Percentiles rank a stretch among this genome's conserved stretches.
Evolutionary conservation across 2,797 vertebrate species (phyloP).

Genomic region (Danio kyathit): DNA sequence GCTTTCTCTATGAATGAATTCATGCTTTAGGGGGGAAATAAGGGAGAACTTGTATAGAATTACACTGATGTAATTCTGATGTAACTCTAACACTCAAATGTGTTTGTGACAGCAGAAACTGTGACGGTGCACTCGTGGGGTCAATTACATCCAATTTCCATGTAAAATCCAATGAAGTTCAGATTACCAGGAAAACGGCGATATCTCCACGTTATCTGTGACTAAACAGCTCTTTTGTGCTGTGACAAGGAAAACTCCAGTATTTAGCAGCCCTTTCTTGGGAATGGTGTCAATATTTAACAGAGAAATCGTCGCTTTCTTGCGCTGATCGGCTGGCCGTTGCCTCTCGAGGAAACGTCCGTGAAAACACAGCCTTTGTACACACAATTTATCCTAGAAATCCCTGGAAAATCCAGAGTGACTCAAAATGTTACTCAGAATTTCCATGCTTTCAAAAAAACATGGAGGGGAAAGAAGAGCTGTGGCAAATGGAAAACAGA

Average conservation of each 20-base stretch:
- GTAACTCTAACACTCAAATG: neutral
- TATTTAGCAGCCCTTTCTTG: conserved; percentile 36
- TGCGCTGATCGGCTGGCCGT: neutral
- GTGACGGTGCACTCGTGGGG: conserved; percentile 14
- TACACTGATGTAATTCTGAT: neutral
- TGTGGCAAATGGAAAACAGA: conserved; percentile 6
- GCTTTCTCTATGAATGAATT: neutral
- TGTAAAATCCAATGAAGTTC: conserved; percentile 41
- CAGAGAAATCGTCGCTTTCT: conserved; percentile 33
- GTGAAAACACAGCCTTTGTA: conserved; percentile 18
- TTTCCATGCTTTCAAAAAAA: conserved; percentile 33
- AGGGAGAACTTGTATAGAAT: neutral
- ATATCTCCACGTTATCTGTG: conserved; percentile 35
- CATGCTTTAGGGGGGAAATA: neutral
- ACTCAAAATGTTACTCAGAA: conserved; percentile 33
- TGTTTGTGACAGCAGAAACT: conserved; percentile 22
- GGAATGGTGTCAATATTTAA: conserved; percentile 43
- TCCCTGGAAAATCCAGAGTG: conserved; percentile 34
- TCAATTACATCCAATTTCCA: conserved; percentile 38
- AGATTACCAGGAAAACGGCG: conserved; percentile 24
- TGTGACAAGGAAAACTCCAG: conserved; percentile 32
- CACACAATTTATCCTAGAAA: conserved; percentile 14
- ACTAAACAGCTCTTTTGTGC: conserved; percentile 36
- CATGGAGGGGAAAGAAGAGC: neutral
- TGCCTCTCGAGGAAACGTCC: conserved; percentile 20